A percentile compares a stretch with the other conserved stretches of the same genome.
phyloP scores from a whole-genome alignment of 1,140 invertebrate species.

The Brachionus angularis region DNA sequence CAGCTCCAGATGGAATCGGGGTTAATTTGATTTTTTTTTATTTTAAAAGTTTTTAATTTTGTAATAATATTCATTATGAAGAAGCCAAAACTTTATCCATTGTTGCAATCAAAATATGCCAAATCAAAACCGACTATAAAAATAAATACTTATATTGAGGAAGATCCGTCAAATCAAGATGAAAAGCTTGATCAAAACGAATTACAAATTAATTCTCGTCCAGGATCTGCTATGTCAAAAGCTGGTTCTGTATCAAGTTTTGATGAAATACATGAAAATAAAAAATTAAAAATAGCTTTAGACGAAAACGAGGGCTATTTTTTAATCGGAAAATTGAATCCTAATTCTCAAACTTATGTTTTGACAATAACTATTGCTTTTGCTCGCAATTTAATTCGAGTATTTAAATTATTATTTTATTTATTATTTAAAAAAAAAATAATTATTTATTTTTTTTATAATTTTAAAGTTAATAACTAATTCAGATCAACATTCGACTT shows the following conservation, averaged over 20 bases:
- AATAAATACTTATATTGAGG: conserved; percentile 57
- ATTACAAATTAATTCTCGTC: conserved; percentile 4
- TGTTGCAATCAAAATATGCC: conserved; percentile 59
- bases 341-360: conserved; percentile 54
- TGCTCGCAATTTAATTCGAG: conserved; percentile 57
- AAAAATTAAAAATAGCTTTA: conserved; percentile 52
- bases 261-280: conserved; percentile 47
- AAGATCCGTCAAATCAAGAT: conserved; percentile 47
- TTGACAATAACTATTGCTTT: conserved; percentile 58
- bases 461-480: no score
- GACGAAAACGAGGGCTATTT: conserved; percentile 58
- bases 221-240: neutral
- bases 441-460: no score
- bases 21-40: conserved; percentile 4
- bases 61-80: conserved; percentile 44
- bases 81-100: conserved; percentile 57
- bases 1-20: conserved; percentile 53
- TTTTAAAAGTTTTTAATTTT: conserved; percentile 9
- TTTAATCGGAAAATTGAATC: conserved; percentile 55
- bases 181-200: conserved; percentile 44
- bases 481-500: conserved; percentile 17
- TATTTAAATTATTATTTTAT: no score
- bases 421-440: no score
- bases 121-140: conserved; percentile 58
- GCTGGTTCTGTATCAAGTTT: conserved; percentile 48